phyloP scores from a whole-genome alignment of 2,113 vertebrate species.

The Brachyhypopomus occidentalis region DNA sequence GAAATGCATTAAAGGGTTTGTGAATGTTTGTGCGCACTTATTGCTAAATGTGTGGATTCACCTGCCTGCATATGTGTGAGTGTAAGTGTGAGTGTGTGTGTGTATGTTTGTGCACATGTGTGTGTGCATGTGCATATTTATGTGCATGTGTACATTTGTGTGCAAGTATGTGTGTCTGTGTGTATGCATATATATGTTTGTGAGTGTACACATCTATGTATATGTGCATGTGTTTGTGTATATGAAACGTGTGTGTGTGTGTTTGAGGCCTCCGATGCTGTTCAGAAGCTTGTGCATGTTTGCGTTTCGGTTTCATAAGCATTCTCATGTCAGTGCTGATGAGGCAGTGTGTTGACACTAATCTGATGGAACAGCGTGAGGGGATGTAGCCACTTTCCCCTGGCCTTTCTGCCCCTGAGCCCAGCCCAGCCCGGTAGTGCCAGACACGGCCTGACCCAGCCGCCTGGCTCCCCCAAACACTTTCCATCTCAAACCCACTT shows the following conservation, averaged over 20 bases:
- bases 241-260: slow-evolving; percentile 20
- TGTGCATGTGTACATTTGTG: too few relatives aligned
- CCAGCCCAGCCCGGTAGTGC: slow-evolving; percentile 20
- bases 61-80: too few relatives aligned
- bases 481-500: slow-evolving; percentile 56
- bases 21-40: too few relatives aligned
- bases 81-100: too few relatives aligned
- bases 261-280: slow-evolving; percentile 49
- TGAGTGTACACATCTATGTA: background rate
- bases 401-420: slow-evolving; percentile 35
- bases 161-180: too few relatives aligned
- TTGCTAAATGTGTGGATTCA: too few relatives aligned
- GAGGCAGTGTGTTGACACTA: slow-evolving; percentile 62
- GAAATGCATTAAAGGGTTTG: too few relatives aligned
- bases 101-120: too few relatives aligned
- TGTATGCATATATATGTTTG: too few relatives aligned
- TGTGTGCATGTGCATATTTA: too few relatives aligned
- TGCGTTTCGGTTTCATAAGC: slow-evolving; percentile 61
- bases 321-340: slow-evolving; percentile 63
- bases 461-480: slow-evolving; percentile 26
- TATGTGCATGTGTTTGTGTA: background rate
- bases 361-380: slow-evolving; percentile 61
- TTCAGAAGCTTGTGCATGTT: slow-evolving; percentile 53
- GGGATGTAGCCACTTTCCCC: slow-evolving; percentile 59
- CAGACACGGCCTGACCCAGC: slow-evolving; percentile 23